Evolutionary conservation across 2,797 vertebrate species (phyloP), one percentile per base, ranked within the genome.

Genomic region (Neostethus bicornis): DNA sequence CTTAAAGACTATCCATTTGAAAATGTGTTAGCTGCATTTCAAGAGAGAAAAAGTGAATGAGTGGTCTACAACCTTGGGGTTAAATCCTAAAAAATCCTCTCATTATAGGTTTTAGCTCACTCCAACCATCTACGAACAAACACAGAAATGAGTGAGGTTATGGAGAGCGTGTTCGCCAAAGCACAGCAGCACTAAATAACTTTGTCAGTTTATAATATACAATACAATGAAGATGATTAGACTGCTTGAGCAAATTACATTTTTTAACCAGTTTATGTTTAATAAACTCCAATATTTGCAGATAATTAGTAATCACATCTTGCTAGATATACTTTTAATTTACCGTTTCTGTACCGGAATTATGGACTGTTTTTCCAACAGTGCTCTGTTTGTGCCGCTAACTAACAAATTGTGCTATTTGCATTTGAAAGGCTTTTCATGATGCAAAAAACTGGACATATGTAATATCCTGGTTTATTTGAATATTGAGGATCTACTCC

Each of bases 401-500:
- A 41, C 53, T 49, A 70, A 66, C 47, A 54, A 41, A 44, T 50
- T 32, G 35, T 12, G 9, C 38, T 53, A 34, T 51, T 48, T 68
- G 38, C 68, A 28, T 57, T 73, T 53, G 35, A 55, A 51, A 59
- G 43, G 29, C 14, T 39, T 26, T 55, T 28, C 57, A 25, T 86
- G 75, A 72, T 84, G 73, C 72, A 61, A 75, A n/a, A 59, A 72
- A 59, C 61, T 63, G 25, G 28, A 52, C 61, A 39, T 39, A 47
- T 31, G 57, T 61, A 52, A 54, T 66, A 59, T 70, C 56, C 51
- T 52, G 58, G 41, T 79, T 77, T 74, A 71, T 39, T 81, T 87
- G 80, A 14, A 85, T 86, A 73, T 77, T 48, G 52, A 46, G 41
- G 64, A 77, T 85, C 67, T 70, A 46, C 55, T 68, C 58, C 63